A percentile compares a stretch with the other conserved stretches of the same genome.
These are phyloP conservation scores for Phaonia tiefii DNA, from an alignment of 2,888 invertebrate species.

Conservation along the genomic window DNA sequence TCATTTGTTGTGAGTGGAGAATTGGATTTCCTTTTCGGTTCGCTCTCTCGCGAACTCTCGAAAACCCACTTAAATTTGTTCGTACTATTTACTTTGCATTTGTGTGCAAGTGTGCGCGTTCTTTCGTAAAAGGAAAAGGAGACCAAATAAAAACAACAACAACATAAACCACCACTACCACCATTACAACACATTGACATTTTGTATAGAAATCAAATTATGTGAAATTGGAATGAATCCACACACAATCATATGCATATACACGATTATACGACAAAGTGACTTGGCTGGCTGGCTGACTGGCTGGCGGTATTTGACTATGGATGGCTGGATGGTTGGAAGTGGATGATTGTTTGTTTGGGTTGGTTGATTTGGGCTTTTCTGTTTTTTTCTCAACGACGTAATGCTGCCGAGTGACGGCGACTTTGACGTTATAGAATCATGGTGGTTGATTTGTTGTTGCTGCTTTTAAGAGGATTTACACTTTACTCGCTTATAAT, in stretches of 20 bases:
- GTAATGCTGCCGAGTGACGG: neutral
- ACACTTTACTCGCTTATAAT: conserved; percentile 57
- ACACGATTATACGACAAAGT: conserved; percentile 5
- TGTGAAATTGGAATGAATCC: conserved; percentile 51
- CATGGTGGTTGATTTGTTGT: conserved; percentile 32
- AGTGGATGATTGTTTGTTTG: conserved; percentile 26
- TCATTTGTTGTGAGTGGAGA: conserved; percentile 26
- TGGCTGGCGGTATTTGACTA: conserved; percentile 3
- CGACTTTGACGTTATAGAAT: neutral
- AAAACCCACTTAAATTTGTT: conserved; percentile 64
- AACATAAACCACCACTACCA: conserved; percentile 50
- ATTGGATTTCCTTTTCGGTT: neutral
- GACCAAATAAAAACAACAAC: conserved; percentile 54
- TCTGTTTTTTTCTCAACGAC: conserved; percentile 1
- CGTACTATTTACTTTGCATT: too few relatives aligned
- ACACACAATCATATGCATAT: conserved; percentile 4
- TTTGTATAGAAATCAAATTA: conserved; percentile 52
- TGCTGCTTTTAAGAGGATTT: conserved; percentile 66
- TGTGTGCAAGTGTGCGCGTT: neutral
- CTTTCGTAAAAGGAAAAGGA: conserved; percentile 63
- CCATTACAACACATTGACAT: conserved; percentile 34
- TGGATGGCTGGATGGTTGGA: conserved; percentile 38
- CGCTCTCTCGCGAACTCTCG: conserved; percentile 37
- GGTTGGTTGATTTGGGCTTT: conserved; percentile 40
- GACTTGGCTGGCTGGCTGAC: neutral